A percentile compares a stretch with the other conserved stretches of the same genome.
Evolutionary conservation across 2,113 vertebrate genomes (phyloP).

Genomic region (Ictalurus furcatus): DNA sequence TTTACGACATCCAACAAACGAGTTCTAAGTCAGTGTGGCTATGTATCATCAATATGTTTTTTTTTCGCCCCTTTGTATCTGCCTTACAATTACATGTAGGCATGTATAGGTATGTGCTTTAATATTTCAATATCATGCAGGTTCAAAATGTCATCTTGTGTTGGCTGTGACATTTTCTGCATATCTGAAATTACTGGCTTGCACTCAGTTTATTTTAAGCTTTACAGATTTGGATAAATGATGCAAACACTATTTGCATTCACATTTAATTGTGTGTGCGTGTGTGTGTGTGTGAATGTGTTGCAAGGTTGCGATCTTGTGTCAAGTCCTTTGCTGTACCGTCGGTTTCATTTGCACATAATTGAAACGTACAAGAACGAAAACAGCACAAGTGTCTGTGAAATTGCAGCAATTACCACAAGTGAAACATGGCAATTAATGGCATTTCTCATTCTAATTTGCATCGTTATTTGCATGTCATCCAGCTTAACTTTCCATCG

Average conservation of each 20-base stretch:
- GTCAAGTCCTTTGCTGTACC: neutral
- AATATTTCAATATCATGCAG: neutral
- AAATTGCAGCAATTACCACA: conserved; percentile 17
- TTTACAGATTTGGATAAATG: neutral
- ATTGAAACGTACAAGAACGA: conserved; percentile 19
- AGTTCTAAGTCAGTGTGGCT: neutral
- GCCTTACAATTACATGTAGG: neutral
- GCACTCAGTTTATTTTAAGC: neutral
- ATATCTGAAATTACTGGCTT: neutral
- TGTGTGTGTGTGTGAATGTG: neutral
- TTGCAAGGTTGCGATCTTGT: conserved; percentile 1
- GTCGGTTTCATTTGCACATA: conserved; percentile 11
- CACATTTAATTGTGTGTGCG: neutral
- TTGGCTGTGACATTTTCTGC: neutral
- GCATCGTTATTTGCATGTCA: conserved; percentile 18
- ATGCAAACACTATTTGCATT: conserved; percentile 18
- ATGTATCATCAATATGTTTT: neutral
- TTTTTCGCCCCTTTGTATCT: neutral
- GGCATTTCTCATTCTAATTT: neutral
- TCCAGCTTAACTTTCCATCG: neutral
- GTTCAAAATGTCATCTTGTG: conserved; percentile 4
- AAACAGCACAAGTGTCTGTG: conserved; percentile 20
- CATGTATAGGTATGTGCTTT: neutral
- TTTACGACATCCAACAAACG: neutral
- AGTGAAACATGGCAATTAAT: conserved; percentile 26